Evolutionary conservation across 2,113 vertebrate genomes (phyloP).

Genomic region (Colossoma macropomum): DNA sequence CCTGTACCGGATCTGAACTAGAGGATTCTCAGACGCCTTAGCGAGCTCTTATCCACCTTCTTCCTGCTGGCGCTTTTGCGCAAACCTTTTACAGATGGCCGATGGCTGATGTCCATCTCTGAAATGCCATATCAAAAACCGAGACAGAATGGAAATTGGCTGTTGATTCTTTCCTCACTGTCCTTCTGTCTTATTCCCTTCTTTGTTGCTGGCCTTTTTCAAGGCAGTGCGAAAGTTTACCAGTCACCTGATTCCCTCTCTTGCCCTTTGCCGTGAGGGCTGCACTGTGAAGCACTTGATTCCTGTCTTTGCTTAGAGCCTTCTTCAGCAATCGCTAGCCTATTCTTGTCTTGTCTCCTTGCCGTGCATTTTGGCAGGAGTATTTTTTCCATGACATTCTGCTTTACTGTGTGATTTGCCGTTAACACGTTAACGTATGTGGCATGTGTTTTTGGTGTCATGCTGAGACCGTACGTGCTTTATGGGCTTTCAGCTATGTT

Average conservation of each 20-base stretch:
- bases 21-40: conserved; percentile 39
- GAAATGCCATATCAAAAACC: conserved; percentile 4
- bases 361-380: not conserved
- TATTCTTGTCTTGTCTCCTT: not conserved
- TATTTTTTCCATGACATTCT: conserved; percentile 13
- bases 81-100: conserved; percentile 42
- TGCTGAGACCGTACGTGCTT: conserved; percentile 25
- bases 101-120: not conserved
- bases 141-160: not conserved
- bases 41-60: conserved; percentile 32
- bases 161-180: not conserved
- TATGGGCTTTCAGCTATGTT: conserved; percentile 4
- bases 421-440: not conserved
- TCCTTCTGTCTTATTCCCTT: not conserved
- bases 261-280: not conserved
- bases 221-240: conserved; percentile 8
- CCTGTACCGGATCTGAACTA: conserved; percentile 54
- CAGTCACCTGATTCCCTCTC: not conserved
- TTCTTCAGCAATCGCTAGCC: not conserved
- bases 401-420: not conserved
- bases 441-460: conserved; percentile 13
- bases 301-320: not conserved
- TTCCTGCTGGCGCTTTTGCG: conserved; percentile 19
- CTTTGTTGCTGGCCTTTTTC: not conserved
- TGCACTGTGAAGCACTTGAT: conserved; percentile 18